Conservation (phyloP, 2,888 invertebrate species). For the Bellardia bayeri region DNA sequence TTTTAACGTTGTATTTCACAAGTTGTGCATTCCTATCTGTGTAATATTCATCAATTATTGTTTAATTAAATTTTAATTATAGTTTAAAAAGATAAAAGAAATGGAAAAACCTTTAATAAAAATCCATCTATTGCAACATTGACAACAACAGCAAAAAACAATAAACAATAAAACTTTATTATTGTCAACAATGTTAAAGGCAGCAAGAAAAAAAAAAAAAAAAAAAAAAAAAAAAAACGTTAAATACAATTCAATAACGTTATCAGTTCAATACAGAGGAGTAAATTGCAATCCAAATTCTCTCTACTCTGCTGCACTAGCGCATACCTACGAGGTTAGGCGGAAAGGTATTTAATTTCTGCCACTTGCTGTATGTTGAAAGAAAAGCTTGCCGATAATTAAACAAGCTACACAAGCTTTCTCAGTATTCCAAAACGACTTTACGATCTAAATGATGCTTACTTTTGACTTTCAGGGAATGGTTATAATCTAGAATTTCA, state of each 20-base stretch:
- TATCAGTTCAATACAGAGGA: constrained; percentile 35
- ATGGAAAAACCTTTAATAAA: constrained; percentile 13
- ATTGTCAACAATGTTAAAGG: no score
- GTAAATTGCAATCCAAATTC: background rate
- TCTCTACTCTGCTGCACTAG: background rate
- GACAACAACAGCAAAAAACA: background rate
- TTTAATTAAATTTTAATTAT: constrained; percentile 65
- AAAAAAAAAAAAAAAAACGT: no score
- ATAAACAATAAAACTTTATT: constrained; percentile 29
- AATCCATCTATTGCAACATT: constrained; percentile 46
- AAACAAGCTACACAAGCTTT: no score
- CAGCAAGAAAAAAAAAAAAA: no score
- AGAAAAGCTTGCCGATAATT: no score
- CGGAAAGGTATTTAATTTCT: no score
- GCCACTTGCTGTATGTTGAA: no score
- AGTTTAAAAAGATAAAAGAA: constrained; percentile 1
- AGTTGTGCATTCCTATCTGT: constrained; percentile 33
- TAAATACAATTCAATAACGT: constrained; percentile 38
- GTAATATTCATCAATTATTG: constrained; percentile 48
- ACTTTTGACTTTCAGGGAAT: no score
- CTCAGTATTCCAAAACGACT: no score
- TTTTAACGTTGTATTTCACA: constrained; percentile 21
- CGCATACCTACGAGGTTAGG: background rate
- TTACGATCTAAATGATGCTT: no score
- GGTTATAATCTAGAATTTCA: no score